Evolutionary conservation across 2,888 invertebrate species (phyloP).

Genomic region (Leucozona laternaria): DNA sequence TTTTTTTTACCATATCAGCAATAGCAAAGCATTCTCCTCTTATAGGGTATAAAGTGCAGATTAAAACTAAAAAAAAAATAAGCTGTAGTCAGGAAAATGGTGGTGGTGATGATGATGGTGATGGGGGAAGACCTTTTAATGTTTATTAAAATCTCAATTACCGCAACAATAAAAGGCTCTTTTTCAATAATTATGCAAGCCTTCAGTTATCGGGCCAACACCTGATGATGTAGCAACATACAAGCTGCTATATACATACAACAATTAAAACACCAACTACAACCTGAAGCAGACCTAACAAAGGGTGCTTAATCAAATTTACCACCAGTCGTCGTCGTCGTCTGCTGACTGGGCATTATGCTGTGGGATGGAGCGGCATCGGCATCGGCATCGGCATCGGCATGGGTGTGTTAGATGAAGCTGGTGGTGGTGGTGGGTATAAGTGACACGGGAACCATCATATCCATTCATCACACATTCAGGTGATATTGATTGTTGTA

Average conservation of each 20-base stretch:
- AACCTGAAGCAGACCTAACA: slow-evolving; percentile 57
- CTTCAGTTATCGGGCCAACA: slow-evolving; percentile 41
- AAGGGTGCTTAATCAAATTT: slow-evolving; percentile 74
- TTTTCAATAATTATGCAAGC: slow-evolving; percentile 74
- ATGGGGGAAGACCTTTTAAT: slow-evolving; percentile 43
- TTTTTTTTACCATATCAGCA: slow-evolving; percentile 31
- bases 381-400: too few relatives aligned
- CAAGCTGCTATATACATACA: slow-evolving; percentile 11
- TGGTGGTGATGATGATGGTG: neutral
- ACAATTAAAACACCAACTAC: slow-evolving; percentile 58
- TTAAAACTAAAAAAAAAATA: neutral
- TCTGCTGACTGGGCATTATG: slow-evolving; percentile 33
- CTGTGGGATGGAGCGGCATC: neutral
- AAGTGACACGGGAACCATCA: slow-evolving; percentile 28
- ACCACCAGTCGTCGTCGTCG: slow-evolving; percentile 60
- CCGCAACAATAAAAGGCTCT: slow-evolving; percentile 60
- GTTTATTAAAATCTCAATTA: slow-evolving; percentile 70
- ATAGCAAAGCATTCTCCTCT: too few relatives aligned
- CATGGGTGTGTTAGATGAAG: neutral
- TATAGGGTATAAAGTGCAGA: neutral
- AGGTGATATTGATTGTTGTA: slow-evolving; percentile 70
- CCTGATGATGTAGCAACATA: slow-evolving; percentile 31
- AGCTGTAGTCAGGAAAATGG: neutral
- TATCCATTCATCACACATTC: slow-evolving; percentile 53
- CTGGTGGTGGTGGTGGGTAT: neutral